These are phyloP conservation scores for Heterocephalus glaber DNA, from an alignment of 2,113 vertebrate genomes.

Conservation along the genomic window DNA sequence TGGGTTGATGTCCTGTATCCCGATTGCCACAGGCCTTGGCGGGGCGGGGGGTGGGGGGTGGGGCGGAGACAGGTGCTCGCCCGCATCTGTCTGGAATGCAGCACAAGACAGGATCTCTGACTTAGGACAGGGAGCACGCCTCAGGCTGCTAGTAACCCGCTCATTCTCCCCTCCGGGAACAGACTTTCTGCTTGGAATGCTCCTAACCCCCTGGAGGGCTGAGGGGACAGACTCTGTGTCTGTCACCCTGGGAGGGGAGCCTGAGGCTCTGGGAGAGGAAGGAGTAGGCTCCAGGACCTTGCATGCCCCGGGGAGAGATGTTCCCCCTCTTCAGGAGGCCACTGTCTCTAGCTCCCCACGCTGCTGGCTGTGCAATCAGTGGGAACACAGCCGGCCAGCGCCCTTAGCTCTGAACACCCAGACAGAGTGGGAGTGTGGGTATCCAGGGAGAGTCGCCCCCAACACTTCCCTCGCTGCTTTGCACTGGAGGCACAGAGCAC, in stretches of 20 bases:
- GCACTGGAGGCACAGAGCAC: background rate
- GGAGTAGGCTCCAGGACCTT: background rate
- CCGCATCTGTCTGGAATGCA: background rate
- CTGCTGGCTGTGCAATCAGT: background rate
- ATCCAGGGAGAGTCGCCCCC: background rate
- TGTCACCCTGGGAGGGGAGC: background rate
- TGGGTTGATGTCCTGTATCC: background rate
- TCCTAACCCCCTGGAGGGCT: background rate
- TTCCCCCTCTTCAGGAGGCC: background rate
- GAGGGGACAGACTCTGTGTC: background rate
- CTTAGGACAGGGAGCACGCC: background rate
- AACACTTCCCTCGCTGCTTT: background rate
- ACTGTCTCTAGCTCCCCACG: background rate
- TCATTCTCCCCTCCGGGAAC: background rate
- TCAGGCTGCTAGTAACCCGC: background rate
- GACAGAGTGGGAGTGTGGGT: background rate
- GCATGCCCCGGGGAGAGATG: background rate
- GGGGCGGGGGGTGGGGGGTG: too few relatives aligned
- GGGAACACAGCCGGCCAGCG: background rate
- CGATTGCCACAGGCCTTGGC: background rate
- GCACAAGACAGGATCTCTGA: background rate
- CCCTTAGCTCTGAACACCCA: background rate
- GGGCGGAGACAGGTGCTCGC: background rate
- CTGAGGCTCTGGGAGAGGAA: background rate
- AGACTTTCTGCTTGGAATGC: background rate